These are phyloP conservation scores for Deilephila porcellus DNA, from an alignment of 2,888 invertebrate species.

Conservation along the genomic window DNA sequence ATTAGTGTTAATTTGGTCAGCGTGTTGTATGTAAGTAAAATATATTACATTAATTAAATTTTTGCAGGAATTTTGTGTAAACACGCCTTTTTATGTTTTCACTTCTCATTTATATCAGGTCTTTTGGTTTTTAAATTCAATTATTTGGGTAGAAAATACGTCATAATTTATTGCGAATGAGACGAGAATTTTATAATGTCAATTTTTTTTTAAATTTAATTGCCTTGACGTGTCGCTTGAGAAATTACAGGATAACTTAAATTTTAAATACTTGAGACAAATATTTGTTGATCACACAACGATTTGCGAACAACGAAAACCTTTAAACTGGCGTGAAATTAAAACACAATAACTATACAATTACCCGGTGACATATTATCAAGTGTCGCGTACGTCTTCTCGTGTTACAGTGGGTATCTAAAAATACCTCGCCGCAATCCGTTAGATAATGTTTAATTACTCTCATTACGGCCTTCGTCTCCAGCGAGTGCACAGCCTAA, in stretches of 20 bases:
- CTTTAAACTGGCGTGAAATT: background rate
- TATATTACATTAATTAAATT: background rate
- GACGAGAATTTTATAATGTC: too few relatives aligned
- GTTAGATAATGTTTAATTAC: constrained; percentile 42
- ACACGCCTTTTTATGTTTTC: background rate
- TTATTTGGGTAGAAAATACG: too few relatives aligned
- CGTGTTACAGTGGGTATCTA: constrained; percentile 25
- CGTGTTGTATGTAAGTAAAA: constrained; percentile 29
- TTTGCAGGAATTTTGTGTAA: background rate
- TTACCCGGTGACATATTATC: constrained; percentile 20
- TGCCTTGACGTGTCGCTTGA: too few relatives aligned
- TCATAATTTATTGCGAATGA: too few relatives aligned
- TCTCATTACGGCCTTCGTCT: constrained; percentile 42
- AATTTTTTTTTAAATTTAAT: too few relatives aligned
- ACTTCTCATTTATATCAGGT: too few relatives aligned
- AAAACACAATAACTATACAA: background rate
- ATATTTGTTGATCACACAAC: too few relatives aligned
- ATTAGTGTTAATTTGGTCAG: constrained; percentile 27
- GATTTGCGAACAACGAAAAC: background rate
- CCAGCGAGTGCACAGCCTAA: constrained; percentile 20
- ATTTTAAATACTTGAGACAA: too few relatives aligned
- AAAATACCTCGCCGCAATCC: constrained; percentile 35
- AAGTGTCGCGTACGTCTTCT: constrained; percentile 20
- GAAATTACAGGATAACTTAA: too few relatives aligned
- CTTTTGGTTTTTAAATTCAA: too few relatives aligned